phyloP scores from a whole-genome alignment of 1,140 invertebrate species.

The Hirudo medicinalis region DNA sequence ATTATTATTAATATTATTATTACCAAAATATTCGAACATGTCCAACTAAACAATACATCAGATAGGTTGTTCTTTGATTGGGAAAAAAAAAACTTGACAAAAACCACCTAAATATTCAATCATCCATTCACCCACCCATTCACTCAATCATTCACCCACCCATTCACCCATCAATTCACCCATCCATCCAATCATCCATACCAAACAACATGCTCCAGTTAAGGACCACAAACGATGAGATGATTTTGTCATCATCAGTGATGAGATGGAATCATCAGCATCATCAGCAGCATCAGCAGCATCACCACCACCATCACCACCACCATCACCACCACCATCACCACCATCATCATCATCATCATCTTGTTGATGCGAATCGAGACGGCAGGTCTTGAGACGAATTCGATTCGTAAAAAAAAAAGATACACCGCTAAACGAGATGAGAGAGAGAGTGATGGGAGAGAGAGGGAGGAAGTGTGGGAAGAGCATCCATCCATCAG shows the following conservation, averaged over 20 bases:
- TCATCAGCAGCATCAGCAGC: background rate
- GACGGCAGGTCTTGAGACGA: background rate
- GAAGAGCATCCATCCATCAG: background rate
- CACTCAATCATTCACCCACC: slow-evolving; percentile 3
- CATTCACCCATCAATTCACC: too few relatives aligned
- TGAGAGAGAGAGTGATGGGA: too few relatives aligned
- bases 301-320: background rate
- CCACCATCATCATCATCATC: background rate
- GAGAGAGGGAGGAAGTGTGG: too few relatives aligned
- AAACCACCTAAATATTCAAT: too few relatives aligned
- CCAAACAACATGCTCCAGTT: too few relatives aligned
- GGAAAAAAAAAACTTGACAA: too few relatives aligned
- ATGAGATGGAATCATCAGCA: background rate
- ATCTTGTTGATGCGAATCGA: background rate
- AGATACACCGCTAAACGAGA: background rate
- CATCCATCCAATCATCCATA: background rate
- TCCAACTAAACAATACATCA: too few relatives aligned
- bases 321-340: background rate
- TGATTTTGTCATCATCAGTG: background rate
- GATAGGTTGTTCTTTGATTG: too few relatives aligned
- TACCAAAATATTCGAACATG: too few relatives aligned
- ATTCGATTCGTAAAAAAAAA: background rate
- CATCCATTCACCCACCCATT: slow-evolving; percentile 6
- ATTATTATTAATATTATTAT: too few relatives aligned
- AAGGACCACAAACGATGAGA: too few relatives aligned